Evolutionary conservation across 1,140 invertebrate genomes (phyloP).

Genomic region (Berghia stephanieae): DNA sequence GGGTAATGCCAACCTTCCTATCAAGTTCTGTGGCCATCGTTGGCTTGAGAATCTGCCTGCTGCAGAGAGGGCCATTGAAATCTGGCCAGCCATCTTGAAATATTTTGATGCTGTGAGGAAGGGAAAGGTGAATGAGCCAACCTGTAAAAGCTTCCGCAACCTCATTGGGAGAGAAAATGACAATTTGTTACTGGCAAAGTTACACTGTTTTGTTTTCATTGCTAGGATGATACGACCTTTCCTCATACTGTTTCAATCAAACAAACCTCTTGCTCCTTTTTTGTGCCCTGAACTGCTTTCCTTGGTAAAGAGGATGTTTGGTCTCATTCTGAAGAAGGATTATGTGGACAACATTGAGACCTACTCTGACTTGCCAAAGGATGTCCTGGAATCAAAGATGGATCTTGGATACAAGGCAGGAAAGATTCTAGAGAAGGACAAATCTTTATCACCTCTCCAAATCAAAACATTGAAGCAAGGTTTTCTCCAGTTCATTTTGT

Average conservation of each 20-base stretch:
- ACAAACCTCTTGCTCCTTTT: slow-evolving; percentile 33
- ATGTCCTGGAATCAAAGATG: no score
- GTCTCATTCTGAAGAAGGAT: no score
- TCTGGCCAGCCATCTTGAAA: neutral
- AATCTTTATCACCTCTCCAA: no score
- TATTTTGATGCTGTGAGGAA: slow-evolving; percentile 15
- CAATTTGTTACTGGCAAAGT: slow-evolving; percentile 8
- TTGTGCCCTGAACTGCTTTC: slow-evolving; percentile 30
- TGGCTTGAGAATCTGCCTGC: slow-evolving; percentile 36
- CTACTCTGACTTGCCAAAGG: no score
- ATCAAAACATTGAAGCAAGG: no score
- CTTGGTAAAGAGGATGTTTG: no score
- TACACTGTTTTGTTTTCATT: slow-evolving; percentile 25
- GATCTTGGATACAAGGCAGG: no score
- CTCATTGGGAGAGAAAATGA: neutral
- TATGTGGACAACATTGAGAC: no score
- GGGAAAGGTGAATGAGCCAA: slow-evolving; percentile 11
- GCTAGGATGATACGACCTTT: slow-evolving; percentile 31
- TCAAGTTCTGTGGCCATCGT: slow-evolving; percentile 32
- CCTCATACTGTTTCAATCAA: slow-evolving; percentile 28
- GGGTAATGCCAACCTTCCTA: slow-evolving; percentile 22
- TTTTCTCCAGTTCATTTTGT: no score
- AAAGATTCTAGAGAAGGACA: no score
- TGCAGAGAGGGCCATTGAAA: slow-evolving; percentile 22
- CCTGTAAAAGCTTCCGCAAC: slow-evolving; percentile 15